Evolutionary conservation across 2,113 vertebrate genomes (phyloP).

Genomic region (Egretta garzetta): DNA sequence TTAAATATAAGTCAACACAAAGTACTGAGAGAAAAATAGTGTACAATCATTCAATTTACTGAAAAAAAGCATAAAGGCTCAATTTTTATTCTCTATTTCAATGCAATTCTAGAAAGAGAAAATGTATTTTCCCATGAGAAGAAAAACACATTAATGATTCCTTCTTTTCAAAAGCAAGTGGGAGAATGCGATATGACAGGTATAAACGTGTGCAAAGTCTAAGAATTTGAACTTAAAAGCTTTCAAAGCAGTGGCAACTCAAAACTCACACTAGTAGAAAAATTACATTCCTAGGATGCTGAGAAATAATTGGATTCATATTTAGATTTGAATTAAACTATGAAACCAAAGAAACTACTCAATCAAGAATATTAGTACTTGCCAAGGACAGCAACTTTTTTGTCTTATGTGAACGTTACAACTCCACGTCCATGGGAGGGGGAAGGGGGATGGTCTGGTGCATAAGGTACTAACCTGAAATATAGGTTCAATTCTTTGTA

Average conservation of each 20-base stretch:
- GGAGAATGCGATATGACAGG: neutral
- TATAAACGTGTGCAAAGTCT: neutral
- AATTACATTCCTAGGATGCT: neutral
- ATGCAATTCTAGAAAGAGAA: slow-evolving; percentile 30
- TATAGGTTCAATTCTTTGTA: neutral
- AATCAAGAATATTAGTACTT: neutral
- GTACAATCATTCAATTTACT: neutral
- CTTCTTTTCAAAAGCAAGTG: slow-evolving; percentile 7
- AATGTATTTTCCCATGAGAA: neutral
- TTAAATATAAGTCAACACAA: neutral
- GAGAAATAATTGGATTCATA: neutral
- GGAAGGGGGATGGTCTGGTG: neutral
- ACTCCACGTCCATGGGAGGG: neutral
- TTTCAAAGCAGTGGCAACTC: slow-evolving; percentile 30
- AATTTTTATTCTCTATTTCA: slow-evolving; percentile 12
- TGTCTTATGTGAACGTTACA: neutral
- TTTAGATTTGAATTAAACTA: slow-evolving; percentile 8
- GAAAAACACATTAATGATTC: slow-evolving; percentile 9
- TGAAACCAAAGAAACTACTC: neutral
- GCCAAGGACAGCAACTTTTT: neutral
- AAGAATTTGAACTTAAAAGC: slow-evolving; percentile 2
- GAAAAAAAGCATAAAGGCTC: neutral
- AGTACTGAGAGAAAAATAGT: neutral
- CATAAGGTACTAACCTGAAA: neutral
- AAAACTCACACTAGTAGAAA: slow-evolving; percentile 14